These are phyloP conservation scores for Oreortyx pictus DNA, from an alignment of 2,797 vertebrate species.

Conservation along the genomic window DNA sequence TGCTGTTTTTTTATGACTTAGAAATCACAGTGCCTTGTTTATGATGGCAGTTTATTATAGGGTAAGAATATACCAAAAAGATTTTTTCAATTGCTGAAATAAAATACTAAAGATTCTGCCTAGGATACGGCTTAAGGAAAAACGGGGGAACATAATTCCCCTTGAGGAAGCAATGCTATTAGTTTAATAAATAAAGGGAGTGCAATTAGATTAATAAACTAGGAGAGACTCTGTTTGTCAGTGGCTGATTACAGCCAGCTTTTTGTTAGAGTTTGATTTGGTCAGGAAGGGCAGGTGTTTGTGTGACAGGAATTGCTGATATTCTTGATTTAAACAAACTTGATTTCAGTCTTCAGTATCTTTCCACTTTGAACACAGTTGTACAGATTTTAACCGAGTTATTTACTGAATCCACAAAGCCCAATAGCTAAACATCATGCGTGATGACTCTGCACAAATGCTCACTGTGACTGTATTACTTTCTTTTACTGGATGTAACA, in stretches of 20 bases:
- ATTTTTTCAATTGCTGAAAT: slow-evolving; percentile 69
- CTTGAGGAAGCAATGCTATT: slow-evolving; percentile 52
- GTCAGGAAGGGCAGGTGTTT: not conserved
- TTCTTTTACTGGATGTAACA: not conserved
- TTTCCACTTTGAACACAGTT: not conserved
- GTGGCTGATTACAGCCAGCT: slow-evolving; percentile 7
- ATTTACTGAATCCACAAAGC: not conserved
- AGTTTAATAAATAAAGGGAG: slow-evolving; percentile 70
- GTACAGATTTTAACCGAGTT: not conserved
- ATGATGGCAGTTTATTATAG: slow-evolving; percentile 58
- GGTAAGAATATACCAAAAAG: slow-evolving; percentile 49
- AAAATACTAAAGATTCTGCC: slow-evolving; percentile 50
- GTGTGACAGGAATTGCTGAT: not conserved
- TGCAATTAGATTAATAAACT: slow-evolving; percentile 73
- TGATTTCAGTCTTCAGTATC: not conserved
- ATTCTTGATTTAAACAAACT: not conserved
- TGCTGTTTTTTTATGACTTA: slow-evolving; percentile 70
- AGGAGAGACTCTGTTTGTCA: slow-evolving; percentile 1
- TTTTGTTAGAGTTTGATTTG: slow-evolving; percentile 20
- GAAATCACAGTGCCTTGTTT: slow-evolving; percentile 68
- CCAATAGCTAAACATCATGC: fast-evolving
- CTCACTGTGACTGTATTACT: not conserved
- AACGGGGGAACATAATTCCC: slow-evolving; percentile 32
- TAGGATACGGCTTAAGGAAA: slow-evolving; percentile 5
- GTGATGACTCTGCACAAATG: not conserved